Percentiles rank a stretch among this genome's conserved stretches.
These are phyloP conservation scores for Heliconius himera DNA, from an alignment of 1,140 invertebrate genomes.

Conservation along the genomic window DNA sequence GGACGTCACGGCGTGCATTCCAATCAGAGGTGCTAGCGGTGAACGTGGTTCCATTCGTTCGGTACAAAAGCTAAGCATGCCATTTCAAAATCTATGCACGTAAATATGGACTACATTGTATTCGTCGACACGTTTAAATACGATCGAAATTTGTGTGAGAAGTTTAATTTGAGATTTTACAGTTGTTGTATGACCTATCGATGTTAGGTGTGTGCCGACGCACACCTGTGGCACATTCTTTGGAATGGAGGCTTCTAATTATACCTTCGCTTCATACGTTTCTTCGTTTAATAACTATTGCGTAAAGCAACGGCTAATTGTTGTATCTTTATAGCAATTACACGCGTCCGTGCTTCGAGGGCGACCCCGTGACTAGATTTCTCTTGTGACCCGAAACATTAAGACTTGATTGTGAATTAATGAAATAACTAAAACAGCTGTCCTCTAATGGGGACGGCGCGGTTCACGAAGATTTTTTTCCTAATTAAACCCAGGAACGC, in stretches of 20 bases:
- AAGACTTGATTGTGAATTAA: slow-evolving; percentile 64
- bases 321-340: slow-evolving; percentile 69
- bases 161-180: slow-evolving; percentile 19
- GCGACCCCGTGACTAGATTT: slow-evolving; percentile 69
- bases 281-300: slow-evolving; percentile 60
- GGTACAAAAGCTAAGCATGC: slow-evolving; percentile 15
- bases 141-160: slow-evolving; percentile 21
- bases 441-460: slow-evolving; percentile 30
- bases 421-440: slow-evolving; percentile 47
- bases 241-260: slow-evolving; percentile 54
- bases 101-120: slow-evolving; percentile 23
- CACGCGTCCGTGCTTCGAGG: slow-evolving; percentile 73
- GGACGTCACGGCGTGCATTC: slow-evolving; percentile 19
- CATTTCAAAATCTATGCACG: slow-evolving; percentile 24
- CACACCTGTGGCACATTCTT: slow-evolving; percentile 26
- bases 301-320: slow-evolving; percentile 70
- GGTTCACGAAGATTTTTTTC: slow-evolving; percentile 50
- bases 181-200: slow-evolving; percentile 1
- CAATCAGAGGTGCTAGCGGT: slow-evolving; percentile 19
- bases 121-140: slow-evolving; percentile 30
- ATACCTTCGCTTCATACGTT: slow-evolving; percentile 47
- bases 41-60: slow-evolving; percentile 21
- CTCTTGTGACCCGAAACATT: slow-evolving; percentile 67
- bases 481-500: slow-evolving; percentile 69
- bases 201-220: background rate